Percentiles rank a stretch among this genome's conserved stretches.
These are phyloP conservation scores for Nomada flava DNA, from an alignment of 2,888 invertebrate genomes.

Conservation along the genomic window DNA sequence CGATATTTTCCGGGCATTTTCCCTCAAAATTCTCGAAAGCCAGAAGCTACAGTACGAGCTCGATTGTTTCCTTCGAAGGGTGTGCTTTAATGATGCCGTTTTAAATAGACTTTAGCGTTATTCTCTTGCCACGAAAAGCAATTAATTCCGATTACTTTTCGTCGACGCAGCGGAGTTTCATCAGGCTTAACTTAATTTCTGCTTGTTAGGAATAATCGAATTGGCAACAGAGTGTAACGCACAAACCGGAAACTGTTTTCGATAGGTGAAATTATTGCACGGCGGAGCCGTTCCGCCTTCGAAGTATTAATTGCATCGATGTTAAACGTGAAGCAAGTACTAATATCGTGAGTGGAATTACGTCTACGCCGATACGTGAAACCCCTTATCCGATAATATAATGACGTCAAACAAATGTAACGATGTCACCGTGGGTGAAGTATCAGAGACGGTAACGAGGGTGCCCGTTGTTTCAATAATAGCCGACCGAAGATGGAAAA, in stretches of 20 bases:
- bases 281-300: background rate
- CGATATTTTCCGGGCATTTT: conserved; percentile 47
- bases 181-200: conserved; percentile 7
- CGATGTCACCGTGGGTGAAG: background rate
- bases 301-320: conserved; percentile 14
- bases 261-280: background rate
- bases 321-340: conserved; percentile 4
- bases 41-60: background rate
- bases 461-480: conserved; percentile 5
- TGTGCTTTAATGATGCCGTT: background rate
- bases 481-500: background rate
- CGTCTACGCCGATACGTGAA: background rate
- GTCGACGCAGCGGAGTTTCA: background rate
- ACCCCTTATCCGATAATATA: conserved; percentile 9
- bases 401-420: conserved; percentile 26
- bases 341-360: conserved; percentile 26
- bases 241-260: background rate
- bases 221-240: conserved; percentile 1
- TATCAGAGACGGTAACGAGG: background rate
- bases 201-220: background rate
- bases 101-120: conserved; percentile 1
- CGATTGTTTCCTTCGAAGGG: conserved; percentile 24
- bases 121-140: background rate
- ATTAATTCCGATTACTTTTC: conserved; percentile 19
- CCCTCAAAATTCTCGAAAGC: background rate